Conservation (phyloP, 1,140 invertebrate genomes). For the Brachionus manjavacas region DNA sequence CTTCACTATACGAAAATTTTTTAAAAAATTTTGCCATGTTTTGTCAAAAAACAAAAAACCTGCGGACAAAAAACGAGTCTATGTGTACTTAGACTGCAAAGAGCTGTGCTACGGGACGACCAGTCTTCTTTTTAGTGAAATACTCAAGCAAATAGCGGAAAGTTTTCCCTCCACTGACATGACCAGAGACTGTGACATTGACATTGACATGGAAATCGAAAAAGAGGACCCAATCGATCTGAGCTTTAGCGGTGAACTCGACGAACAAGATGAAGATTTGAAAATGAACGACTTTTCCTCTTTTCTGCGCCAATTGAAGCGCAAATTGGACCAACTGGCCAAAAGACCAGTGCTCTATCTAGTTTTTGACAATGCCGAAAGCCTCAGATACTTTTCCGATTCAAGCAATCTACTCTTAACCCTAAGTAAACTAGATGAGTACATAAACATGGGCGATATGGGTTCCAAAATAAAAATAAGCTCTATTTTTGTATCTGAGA, state of each 20-base stretch:
- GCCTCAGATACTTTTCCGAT: neutral
- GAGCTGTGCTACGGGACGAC: neutral
- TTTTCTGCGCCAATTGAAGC: slow-evolving; percentile 13
- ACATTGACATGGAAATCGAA: slow-evolving; percentile 23
- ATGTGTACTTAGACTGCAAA: slow-evolving; percentile 3
- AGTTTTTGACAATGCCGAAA: slow-evolving; percentile 35
- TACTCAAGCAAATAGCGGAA: neutral
- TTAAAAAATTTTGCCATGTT: slow-evolving; percentile 27
- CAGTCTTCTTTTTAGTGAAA: slow-evolving; percentile 23
- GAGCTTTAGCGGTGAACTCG: neutral
- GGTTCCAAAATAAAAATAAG: neutral
- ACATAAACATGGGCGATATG: neutral
- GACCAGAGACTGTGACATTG: neutral
- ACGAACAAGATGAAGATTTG: neutral
- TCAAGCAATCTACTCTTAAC: slow-evolving; percentile 8
- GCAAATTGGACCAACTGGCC: neutral
- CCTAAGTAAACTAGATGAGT: slow-evolving; percentile 10
- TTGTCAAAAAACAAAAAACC: neutral
- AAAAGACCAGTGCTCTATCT: neutral
- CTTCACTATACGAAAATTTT: slow-evolving; percentile 19
- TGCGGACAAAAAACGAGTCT: neutral
- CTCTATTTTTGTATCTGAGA: slow-evolving; percentile 22
- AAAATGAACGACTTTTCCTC: slow-evolving; percentile 29
- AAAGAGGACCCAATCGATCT: neutral
- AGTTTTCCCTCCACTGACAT: neutral